Evolutionary conservation across 2,797 vertebrate genomes (phyloP).

Genomic region (Gobio occitaniae): DNA sequence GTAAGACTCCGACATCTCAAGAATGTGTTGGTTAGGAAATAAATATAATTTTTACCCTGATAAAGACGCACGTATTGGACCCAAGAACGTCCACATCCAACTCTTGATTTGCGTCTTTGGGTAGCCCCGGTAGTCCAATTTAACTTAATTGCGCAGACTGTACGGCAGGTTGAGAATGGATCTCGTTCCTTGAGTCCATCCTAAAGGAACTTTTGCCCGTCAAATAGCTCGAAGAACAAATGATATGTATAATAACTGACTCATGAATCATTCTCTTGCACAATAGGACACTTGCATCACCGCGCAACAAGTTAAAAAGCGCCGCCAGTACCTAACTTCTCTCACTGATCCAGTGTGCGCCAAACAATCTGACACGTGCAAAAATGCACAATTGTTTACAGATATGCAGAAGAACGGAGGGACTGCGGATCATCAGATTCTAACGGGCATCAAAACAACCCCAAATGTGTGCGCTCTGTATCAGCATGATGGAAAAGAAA

Average conservation of each 20-base stretch:
- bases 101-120: constrained; percentile 40
- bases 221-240: constrained; percentile 58
- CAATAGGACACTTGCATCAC: constrained; percentile 50
- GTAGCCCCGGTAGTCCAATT: constrained; percentile 54
- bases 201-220: constrained; percentile 47
- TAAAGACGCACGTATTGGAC: background rate
- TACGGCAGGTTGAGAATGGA: constrained; percentile 35
- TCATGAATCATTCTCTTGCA: constrained; percentile 18
- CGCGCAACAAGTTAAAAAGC: constrained; percentile 76
- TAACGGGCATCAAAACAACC: constrained; percentile 10
- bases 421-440: background rate
- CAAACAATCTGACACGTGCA: constrained; percentile 19
- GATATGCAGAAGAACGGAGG: background rate
- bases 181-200: constrained; percentile 33
- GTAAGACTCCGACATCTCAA: constrained; percentile 76
- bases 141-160: constrained; percentile 56
- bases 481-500: constrained; percentile 26
- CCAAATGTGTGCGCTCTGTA: constrained; percentile 12
- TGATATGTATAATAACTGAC: constrained; percentile 33
- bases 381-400: constrained; percentile 27
- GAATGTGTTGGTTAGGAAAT: background rate
- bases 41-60: background rate
- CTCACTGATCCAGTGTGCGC: background rate
- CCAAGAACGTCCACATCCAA: constrained; percentile 22
- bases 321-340: constrained; percentile 15